These are phyloP conservation scores for Turnix velox DNA, from an alignment of 2,113 vertebrate genomes.

Conservation along the genomic window DNA sequence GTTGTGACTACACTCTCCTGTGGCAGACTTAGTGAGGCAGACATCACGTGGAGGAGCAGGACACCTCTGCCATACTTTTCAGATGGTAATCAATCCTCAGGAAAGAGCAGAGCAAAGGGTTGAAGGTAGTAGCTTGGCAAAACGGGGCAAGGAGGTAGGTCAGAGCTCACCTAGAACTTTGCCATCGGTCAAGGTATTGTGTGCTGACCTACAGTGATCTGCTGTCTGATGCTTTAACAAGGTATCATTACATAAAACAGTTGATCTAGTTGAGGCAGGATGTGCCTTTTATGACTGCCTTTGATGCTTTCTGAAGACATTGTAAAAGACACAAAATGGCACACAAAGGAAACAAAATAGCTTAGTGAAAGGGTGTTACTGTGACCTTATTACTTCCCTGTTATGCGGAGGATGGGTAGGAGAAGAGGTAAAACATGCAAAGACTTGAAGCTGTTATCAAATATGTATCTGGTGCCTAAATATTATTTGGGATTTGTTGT, in stretches of 20 bases:
- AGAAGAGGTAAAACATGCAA: not conserved
- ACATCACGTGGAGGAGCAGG: not conserved
- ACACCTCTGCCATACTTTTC: fast-evolving
- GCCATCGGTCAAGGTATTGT: not conserved
- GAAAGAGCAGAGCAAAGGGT: not conserved
- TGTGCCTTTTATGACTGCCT: not conserved
- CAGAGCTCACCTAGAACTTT: not conserved
- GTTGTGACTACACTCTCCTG: not conserved
- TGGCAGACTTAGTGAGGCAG: fast-evolving
- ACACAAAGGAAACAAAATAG: not conserved
- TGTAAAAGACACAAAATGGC: not conserved
- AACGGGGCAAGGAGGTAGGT: fast-evolving
- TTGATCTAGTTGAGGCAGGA: not conserved
- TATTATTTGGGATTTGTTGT: not conserved
- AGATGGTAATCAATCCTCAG: not conserved
- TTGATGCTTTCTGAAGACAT: not conserved
- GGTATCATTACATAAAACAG: not conserved
- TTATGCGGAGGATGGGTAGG: not conserved
- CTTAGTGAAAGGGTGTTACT: not conserved
- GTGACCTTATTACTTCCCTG: not conserved
- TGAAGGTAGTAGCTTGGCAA: not conserved
- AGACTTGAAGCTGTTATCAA: not conserved
- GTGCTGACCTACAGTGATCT: not conserved
- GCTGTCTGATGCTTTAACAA: not conserved
- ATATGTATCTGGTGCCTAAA: not conserved